Evolutionary conservation across 2,113 vertebrate species (phyloP).

Genomic region (Romanogobio albipinnatus): DNA sequence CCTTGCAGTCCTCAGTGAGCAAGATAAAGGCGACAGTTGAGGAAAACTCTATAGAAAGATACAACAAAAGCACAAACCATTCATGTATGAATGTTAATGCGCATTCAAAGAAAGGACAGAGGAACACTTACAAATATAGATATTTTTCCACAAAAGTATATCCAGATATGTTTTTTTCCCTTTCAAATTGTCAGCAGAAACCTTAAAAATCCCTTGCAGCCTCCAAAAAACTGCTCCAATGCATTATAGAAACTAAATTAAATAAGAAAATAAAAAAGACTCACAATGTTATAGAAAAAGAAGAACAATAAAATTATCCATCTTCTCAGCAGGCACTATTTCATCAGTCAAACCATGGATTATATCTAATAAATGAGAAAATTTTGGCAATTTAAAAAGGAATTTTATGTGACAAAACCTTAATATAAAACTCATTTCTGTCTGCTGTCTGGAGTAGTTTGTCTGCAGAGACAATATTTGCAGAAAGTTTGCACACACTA

Average conservation of each 20-base stretch:
- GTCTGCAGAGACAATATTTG: conserved; percentile 75
- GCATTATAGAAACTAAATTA: neutral
- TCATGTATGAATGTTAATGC: neutral
- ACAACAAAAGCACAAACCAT: conserved; percentile 3
- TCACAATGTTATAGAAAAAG: neutral
- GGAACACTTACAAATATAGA: neutral
- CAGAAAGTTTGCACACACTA: conserved; percentile 61
- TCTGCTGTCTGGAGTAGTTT: conserved; percentile 65
- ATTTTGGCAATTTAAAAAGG: conserved; percentile 57
- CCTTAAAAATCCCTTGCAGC: neutral
- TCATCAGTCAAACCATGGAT: conserved; percentile 5
- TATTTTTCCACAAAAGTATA: neutral
- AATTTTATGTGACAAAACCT: conserved; percentile 68
- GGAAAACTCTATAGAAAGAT: neutral
- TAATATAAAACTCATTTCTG: conserved; percentile 71
- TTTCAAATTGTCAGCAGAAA: neutral
- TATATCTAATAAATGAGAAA: conserved; percentile 1
- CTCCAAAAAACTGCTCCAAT: neutral
- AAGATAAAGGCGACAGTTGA: conserved; percentile 3
- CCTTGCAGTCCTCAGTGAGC: neutral
- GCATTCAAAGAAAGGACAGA: neutral
- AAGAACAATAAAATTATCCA: conserved; percentile 5
- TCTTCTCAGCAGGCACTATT: conserved; percentile 28
- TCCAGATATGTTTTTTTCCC: neutral
- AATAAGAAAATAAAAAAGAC: neutral